phyloP scores from a whole-genome alignment of 2,113 vertebrate species.

The Protobothrops mucrosquamatus region DNA sequence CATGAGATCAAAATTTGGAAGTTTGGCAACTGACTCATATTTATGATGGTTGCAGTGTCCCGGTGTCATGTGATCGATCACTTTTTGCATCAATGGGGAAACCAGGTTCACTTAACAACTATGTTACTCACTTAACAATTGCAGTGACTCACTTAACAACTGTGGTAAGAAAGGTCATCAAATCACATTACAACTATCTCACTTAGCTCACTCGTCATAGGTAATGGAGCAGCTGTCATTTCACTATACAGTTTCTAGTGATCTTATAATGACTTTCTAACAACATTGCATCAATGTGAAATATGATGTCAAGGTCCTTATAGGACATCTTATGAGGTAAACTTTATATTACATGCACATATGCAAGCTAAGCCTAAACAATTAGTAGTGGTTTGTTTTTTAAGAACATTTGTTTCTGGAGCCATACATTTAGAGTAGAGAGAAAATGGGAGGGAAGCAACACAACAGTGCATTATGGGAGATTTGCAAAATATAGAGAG shows the following conservation, averaged over 20 bases:
- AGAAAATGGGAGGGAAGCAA: neutral
- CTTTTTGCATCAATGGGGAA: neutral
- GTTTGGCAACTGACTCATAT: neutral
- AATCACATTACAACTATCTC: too few species aligned
- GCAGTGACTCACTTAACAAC: neutral
- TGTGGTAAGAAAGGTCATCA: neutral
- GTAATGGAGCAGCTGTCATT: neutral
- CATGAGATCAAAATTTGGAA: neutral
- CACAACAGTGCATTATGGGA: neutral
- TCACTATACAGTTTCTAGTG: neutral
- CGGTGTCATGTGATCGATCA: too few species aligned
- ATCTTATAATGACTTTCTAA: neutral
- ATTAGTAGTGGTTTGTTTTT: neutral
- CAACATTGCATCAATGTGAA: neutral
- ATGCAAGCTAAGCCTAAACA: neutral
- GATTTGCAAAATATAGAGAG: neutral
- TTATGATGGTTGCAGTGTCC: neutral
- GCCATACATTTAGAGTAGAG: neutral
- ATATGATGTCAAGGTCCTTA: neutral
- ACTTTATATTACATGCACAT: neutral
- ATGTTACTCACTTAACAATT: neutral
- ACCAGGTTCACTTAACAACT: neutral
- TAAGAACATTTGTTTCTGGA: neutral
- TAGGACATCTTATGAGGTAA: neutral
- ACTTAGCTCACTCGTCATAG: too few species aligned